Base-by-base conservation (phyloP, 1,140 invertebrate genomes). In the Coptotermes formosanus region DNA sequence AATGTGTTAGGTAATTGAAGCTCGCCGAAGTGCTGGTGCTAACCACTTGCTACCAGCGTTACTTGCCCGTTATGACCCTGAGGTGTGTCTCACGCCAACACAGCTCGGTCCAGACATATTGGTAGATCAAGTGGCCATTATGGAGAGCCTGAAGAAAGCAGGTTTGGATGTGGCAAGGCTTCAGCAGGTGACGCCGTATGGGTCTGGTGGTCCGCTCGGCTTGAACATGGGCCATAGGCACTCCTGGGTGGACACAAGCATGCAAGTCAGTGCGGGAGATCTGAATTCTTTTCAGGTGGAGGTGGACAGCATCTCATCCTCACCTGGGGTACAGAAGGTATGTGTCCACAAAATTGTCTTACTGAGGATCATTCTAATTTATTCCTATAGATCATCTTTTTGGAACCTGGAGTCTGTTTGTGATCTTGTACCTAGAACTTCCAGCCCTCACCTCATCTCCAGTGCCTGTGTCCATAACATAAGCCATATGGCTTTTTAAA, bases 271-370 rank as follows among this genome's bases (percentile, higher is more conserved):
- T 86, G 87, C 88, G 16, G 88, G 87, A 25, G 88, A 89, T 85
- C 82, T 89, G 88, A 87, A 85, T 32, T 93, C 94, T 1, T 92
- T 93, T 85, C 92, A 91, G 87, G 90, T 93, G n/a, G 97, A 98
- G 89, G 92, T 97, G 69, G 97, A 98, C 89, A 98, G 97, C 91
- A 94, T 94, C 8, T 95, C 94, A 85, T 97, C 97, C 89, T 98
- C 97, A 52, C 97, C 97, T 9, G 94, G 94, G 48, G 93, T 96
- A 14, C 93, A 94, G 88, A 94, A 95, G 92, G 96, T 97, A 90
- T 91, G 89, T 59, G 30, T 25, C 7, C 9, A 4, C 44, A 25
- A 21, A 38, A 8, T 44, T 44, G 38, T 43, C 38, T 82, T 38
- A 38, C 2, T 38, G 38, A 4, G 38, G 38, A 38, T 38, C 38